Evolutionary conservation across 2,797 vertebrate genomes (phyloP), one percentile per base, ranked within the genome.

Genomic region (Pseudochaenichthys georgianus): DNA sequence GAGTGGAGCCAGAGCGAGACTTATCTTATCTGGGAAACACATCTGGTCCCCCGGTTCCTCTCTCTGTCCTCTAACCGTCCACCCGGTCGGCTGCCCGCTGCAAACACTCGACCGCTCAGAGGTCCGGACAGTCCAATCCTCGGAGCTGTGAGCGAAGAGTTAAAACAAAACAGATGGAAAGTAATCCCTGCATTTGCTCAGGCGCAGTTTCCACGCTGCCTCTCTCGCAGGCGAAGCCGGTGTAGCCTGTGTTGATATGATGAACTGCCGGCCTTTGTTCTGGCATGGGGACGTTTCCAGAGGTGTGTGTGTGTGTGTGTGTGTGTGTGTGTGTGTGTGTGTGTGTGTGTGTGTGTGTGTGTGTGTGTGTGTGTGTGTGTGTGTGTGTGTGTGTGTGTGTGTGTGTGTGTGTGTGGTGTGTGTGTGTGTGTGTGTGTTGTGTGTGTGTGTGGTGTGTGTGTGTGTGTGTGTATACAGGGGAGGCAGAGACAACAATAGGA

Each of bases 21-120:
- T 90, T 81, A 85, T 89, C 90, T 92, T 93, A 95, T 94, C 94
- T 89, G 80, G 31, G 77, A 83, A 87, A 85, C 93, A 91, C 91
- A 93, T 93, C 93, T 93, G 92, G 81, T 90, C 80, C 80, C 76
- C 71, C 62, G 38, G 38, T 77, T 79, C 66, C 72, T 78, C 70
- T 78, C 23, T 70, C 75, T 79, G 68, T 78, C 79, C 84, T 77
- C 74, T 52, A 76, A 74, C 70, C 81, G 77, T 63, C 59, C 83
- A 42, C 50, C 63, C 5, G 31, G 21, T 57, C 34, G 1, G 1
- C 21, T 4, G 50, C 41, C 21, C 1, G 59, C 74, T 89, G 2
- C 34, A 77, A 83, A 85, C 64, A 77, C 77, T 54, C 61, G 46
- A 41, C 75, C 60, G 70, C 65, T 55, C 70, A 3, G n/a, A 68